A percentile compares a stretch with the other conserved stretches of the same genome.
phyloP scores from a whole-genome alignment of 1,140 invertebrate genomes.

The Temnothorax curvispinosus region DNA sequence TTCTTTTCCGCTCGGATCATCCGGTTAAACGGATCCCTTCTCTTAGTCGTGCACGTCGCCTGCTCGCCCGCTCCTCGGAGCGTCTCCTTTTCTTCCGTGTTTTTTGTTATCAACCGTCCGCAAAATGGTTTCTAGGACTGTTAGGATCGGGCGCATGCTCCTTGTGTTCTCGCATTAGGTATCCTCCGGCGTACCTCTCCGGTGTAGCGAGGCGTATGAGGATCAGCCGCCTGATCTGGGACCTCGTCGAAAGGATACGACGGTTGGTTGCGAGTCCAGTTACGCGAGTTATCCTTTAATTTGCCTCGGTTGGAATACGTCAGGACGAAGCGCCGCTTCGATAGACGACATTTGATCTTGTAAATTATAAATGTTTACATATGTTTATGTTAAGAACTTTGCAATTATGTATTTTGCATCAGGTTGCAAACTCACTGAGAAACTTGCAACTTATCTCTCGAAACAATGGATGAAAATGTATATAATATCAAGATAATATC shows the following conservation, averaged over 20 bases:
- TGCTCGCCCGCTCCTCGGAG: conserved; percentile 16
- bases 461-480: background rate
- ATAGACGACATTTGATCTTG: background rate
- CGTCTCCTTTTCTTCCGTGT: conserved; percentile 53
- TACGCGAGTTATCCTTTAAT: conserved; percentile 69
- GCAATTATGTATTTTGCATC: background rate
- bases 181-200: conserved; percentile 50
- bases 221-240: conserved; percentile 52
- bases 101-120: conserved; percentile 74
- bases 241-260: conserved; percentile 65
- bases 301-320: conserved; percentile 41
- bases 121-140: conserved; percentile 79
- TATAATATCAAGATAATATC: background rate
- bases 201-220: conserved; percentile 37
- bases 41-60: conserved; percentile 18
- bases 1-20: conserved; percentile 74
- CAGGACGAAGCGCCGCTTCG: conserved; percentile 2
- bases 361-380: background rate
- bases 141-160: conserved; percentile 63
- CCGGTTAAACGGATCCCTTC: conserved; percentile 79
- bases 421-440: background rate
- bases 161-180: conserved; percentile 68
- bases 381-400: background rate
- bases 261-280: conserved; percentile 55
- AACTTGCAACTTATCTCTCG: background rate